Percentiles rank a stretch among this genome's conserved stretches.
Evolutionary conservation across 2,888 invertebrate genomes (phyloP).

Genomic region (Drosophila nr. fundita): DNA sequence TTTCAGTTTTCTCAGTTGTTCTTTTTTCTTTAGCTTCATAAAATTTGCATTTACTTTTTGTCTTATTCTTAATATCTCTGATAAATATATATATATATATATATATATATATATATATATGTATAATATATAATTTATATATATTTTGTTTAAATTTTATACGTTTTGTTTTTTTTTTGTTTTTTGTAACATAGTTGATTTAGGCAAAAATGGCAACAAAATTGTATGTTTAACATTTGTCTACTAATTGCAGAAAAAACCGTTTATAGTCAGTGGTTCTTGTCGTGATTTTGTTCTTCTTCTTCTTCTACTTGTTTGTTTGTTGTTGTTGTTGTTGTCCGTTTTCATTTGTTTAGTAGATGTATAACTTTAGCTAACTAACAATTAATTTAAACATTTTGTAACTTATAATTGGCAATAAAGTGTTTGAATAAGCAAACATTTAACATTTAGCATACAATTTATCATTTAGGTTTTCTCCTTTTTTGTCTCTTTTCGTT

Average conservation of each 20-base stretch:
- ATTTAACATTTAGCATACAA: slow-evolving; percentile 77
- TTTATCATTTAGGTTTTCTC: slow-evolving; percentile 37
- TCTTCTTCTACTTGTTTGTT: slow-evolving; percentile 26
- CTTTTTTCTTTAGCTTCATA: slow-evolving; percentile 43
- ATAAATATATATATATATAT: slow-evolving; percentile 52
- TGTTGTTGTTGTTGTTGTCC: slow-evolving; percentile 29
- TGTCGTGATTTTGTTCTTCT: slow-evolving; percentile 22
- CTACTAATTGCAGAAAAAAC: slow-evolving; percentile 70
- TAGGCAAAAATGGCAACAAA: slow-evolving; percentile 85
- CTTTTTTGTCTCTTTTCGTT: slow-evolving; percentile 29
- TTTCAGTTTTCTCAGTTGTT: slow-evolving; percentile 42
- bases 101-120: slow-evolving; percentile 32
- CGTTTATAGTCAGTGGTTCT: slow-evolving; percentile 71
- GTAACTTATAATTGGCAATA: slow-evolving; percentile 78
- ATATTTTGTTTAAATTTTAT: slow-evolving; percentile 43
- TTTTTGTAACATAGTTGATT: slow-evolving; percentile 84
- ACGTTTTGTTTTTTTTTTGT: slow-evolving; percentile 47
- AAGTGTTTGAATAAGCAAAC: slow-evolving; percentile 78
- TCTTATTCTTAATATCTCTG: slow-evolving; percentile 62
- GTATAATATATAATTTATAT: slow-evolving; percentile 33
- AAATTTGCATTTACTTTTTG: slow-evolving; percentile 40
- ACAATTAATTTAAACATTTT: slow-evolving; percentile 78
- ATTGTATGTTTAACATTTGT: slow-evolving; percentile 82
- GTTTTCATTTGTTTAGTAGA: slow-evolving; percentile 59
- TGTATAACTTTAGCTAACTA: slow-evolving; percentile 79